Conservation (phyloP, 2,797 vertebrate genomes). For the Mormyrops attenuatus region DNA sequence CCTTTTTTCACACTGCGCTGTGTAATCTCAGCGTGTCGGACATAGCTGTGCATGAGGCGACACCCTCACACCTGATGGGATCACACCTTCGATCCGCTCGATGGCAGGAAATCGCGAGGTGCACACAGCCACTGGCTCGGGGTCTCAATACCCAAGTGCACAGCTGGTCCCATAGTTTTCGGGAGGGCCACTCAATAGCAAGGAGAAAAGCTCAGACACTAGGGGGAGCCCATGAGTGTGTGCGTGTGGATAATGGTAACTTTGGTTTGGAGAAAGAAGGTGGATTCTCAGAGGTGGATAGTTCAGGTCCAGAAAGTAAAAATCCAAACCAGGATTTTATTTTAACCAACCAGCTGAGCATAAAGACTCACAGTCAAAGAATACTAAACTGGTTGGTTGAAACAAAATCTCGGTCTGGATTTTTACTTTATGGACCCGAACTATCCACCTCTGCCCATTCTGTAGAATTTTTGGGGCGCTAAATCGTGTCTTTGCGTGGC, state of each 20-base stretch:
- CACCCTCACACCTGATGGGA: constrained; percentile 49
- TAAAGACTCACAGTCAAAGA: not conserved
- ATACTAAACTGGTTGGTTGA: not conserved
- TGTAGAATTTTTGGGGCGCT: not conserved
- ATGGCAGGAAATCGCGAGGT: not conserved
- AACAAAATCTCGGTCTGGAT: not conserved
- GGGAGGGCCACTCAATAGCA: not conserved
- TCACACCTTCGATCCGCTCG: constrained; percentile 43
- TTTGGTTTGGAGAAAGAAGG: not conserved
- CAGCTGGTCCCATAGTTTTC: not conserved
- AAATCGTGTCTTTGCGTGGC: not conserved
- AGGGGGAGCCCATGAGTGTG: not conserved
- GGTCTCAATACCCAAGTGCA: not conserved
- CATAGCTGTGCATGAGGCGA: constrained; percentile 47
- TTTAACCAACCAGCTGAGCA: not conserved
- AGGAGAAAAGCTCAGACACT: not conserved
- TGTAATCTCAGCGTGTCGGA: constrained; percentile 42
- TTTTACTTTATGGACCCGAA: too few relatives aligned
- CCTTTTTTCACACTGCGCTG: constrained; percentile 45
- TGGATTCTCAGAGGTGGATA: not conserved
- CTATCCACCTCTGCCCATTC: not conserved
- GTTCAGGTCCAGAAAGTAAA: not conserved
- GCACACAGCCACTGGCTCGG: not conserved
- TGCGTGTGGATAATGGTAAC: not conserved
- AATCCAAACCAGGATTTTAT: not conserved